These are phyloP conservation scores for Pseudomyrmex gracilis DNA, from an alignment of 1,140 invertebrate species.

Conservation along the genomic window DNA sequence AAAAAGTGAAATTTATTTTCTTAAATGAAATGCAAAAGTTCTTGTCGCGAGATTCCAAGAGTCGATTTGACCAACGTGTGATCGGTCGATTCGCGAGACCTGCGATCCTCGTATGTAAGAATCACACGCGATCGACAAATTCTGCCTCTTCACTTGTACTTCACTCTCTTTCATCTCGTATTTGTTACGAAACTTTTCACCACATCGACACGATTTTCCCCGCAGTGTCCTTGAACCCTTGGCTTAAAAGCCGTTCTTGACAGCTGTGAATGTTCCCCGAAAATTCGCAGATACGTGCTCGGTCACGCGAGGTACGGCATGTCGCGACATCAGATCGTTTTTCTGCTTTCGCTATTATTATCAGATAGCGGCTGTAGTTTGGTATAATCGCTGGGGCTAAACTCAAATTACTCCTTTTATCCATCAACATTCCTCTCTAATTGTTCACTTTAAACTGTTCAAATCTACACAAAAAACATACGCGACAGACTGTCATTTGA, in stretches of 20 bases:
- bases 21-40: too few relatives aligned
- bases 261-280: conserved; percentile 54
- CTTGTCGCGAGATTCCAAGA: too few relatives aligned
- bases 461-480: not conserved
- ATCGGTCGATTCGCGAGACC: too few relatives aligned
- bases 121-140: not conserved
- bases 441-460: too few relatives aligned
- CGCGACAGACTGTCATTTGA: not conserved
- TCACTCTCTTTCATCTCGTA: not conserved
- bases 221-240: conserved; percentile 77
- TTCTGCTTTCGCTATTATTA: not conserved
- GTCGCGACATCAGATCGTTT: conserved; percentile 23
- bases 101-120: not conserved
- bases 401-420: too few relatives aligned
- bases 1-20: too few relatives aligned
- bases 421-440: too few relatives aligned
- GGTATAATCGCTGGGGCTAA: not conserved
- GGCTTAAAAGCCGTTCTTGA: conserved; percentile 12
- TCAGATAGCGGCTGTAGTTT: too few relatives aligned
- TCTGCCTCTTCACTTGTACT: too few relatives aligned
- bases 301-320: conserved; percentile 71
- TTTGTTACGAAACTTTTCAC: conserved; percentile 13
- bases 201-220: conserved; percentile 13
- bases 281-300: conserved; percentile 64
- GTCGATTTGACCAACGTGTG: too few relatives aligned